A percentile compares a stretch with the other conserved stretches of the same genome.
Conservation (phyloP, 2,113 vertebrate species). For the Cebidichthys violaceus region DNA sequence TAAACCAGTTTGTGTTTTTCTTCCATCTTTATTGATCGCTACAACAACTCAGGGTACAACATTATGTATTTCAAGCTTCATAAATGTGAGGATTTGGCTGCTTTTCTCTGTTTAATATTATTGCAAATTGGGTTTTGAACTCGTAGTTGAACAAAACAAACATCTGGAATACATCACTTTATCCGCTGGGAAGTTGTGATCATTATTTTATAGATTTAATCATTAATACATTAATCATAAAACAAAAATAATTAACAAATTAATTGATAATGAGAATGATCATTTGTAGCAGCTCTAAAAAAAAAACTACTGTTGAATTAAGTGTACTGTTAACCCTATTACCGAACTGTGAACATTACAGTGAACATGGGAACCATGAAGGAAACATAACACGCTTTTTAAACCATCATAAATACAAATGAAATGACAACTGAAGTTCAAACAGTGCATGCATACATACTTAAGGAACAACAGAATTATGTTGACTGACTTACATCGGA, state of each 20-base stretch:
- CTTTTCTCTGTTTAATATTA: too few species aligned
- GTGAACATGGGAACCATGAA: not conserved
- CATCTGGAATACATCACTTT: not conserved
- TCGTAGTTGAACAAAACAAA: not conserved
- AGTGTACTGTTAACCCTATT: not conserved
- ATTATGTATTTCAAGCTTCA: not conserved
- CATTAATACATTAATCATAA: not conserved
- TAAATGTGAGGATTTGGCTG: too few species aligned
- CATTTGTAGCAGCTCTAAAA: not conserved
- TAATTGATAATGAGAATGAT: not conserved
- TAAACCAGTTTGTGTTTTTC: slow-evolving; percentile 6
- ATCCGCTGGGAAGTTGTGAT: not conserved
- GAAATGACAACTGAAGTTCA: slow-evolving; percentile 1
- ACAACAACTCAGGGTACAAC: not conserved
- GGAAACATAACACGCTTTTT: not conserved
- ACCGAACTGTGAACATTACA: not conserved
- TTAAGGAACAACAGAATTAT: not conserved
- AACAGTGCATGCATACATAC: not conserved
- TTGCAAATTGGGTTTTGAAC: not conserved
- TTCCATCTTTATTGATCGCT: slow-evolving; percentile 23
- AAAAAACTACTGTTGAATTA: not conserved
- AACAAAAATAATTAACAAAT: not conserved
- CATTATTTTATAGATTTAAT: not conserved
- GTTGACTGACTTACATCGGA: slow-evolving; percentile 14
- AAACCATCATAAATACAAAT: not conserved